Base-by-base conservation (phyloP, 2,888 invertebrate genomes). In the Drosophila sordidula region DNA sequence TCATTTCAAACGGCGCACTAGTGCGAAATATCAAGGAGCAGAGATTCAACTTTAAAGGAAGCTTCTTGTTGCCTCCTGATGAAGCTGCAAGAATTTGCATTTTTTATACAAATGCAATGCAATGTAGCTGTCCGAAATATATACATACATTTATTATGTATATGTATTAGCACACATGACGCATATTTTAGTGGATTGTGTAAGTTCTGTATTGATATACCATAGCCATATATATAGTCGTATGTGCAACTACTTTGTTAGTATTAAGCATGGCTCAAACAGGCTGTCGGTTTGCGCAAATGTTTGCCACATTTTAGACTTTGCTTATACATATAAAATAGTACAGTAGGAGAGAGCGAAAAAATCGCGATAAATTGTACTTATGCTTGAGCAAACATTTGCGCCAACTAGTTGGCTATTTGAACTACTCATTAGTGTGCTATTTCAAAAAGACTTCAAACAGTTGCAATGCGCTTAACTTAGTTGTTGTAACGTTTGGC, bases 401-500 rank as follows among this genome's bases (percentile, higher is more conserved):
- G 46, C 45, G 50, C 32, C 44, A 64, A 54, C 36, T 56, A 58
- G 38, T 70, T 75, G 62, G 25, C 36, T 39, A 55, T 52, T 55
- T 57, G 54, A 42, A 49, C 62, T 61, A 63, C 54, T 85, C 39
- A 76, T 79, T 75, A 70, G 77, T 86, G 87, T 87, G 81, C 81
- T 87, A 84, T 75, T 75, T 72, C 42, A 61, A 83, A 83, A 88
- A 83, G 84, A 86, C 83, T 83, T 67, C 49, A 65, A 85, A 71
- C 65, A 70, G 77, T 79, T 86, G 73, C 77, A 80, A 86, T 68
- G 71, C 67, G 63, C 74, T 70, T 59, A 55, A 59, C 32, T 62
- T 54, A 72, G 56, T 75, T 67, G 36, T 74, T 66, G 69, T 65
- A 67, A 70, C 55, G 47, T 72, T 82, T 59, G 70, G 69, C 74